Percentiles rank a stretch among this genome's conserved stretches.
These are phyloP conservation scores for Eupithecia centaureata DNA, from an alignment of 2,888 invertebrate species.

Conservation along the genomic window DNA sequence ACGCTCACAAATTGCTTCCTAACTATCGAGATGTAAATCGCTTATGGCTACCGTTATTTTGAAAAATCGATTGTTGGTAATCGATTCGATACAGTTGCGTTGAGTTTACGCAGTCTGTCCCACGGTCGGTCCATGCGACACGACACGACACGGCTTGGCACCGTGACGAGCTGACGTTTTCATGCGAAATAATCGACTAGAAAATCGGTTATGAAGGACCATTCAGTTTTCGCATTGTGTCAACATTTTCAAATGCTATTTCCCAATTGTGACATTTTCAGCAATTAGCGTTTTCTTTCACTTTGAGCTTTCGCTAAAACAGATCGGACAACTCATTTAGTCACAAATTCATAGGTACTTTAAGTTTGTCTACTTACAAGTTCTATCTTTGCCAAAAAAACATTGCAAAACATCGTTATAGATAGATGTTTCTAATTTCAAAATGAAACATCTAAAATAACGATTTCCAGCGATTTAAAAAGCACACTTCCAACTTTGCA, in stretches of 20 bases:
- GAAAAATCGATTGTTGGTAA: slow-evolving; percentile 80
- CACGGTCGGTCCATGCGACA: slow-evolving; percentile 65
- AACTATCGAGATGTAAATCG: slow-evolving; percentile 80
- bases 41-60: slow-evolving; percentile 79
- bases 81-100: slow-evolving; percentile 79
- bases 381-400: not conserved
- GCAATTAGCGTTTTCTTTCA: not conserved
- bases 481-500: not conserved
- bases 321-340: not conserved
- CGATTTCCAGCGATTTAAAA: not conserved
- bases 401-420: not conserved
- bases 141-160: slow-evolving; percentile 45
- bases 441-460: not conserved
- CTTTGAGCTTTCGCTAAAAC: not conserved
- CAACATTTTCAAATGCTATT: slow-evolving; percentile 48
- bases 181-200: slow-evolving; percentile 66
- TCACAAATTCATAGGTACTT: not conserved
- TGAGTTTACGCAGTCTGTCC: slow-evolving; percentile 75
- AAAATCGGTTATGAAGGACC: slow-evolving; percentile 71
- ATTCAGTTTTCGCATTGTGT: slow-evolving; percentile 62
- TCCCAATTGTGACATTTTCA: slow-evolving; percentile 16
- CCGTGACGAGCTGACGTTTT: slow-evolving; percentile 60
- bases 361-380: not conserved
- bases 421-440: not conserved
- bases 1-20: slow-evolving; percentile 79